Percentiles rank a stretch among this genome's conserved stretches.
These are phyloP conservation scores for Apogon talboti DNA, from an alignment of 2,797 vertebrate genomes.

Conservation along the genomic window DNA sequence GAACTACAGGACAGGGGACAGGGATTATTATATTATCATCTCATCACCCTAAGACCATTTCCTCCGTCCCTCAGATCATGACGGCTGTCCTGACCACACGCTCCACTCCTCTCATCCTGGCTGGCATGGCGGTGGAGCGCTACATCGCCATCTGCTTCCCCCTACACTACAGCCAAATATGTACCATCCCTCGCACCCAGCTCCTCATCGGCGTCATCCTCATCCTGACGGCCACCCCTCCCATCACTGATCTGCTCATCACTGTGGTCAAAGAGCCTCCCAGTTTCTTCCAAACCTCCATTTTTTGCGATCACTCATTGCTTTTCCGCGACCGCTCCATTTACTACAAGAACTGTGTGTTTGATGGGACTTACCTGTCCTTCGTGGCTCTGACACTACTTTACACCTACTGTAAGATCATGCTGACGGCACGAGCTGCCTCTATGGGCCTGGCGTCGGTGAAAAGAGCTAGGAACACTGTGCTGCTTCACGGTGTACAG, in stretches of 20 bases:
- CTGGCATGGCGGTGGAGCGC: slow-evolving; percentile 75
- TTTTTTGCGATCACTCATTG: slow-evolving; percentile 83
- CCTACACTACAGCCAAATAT: slow-evolving; percentile 78
- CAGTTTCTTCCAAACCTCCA: slow-evolving; percentile 62
- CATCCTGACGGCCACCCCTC: slow-evolving; percentile 66
- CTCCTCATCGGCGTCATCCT: slow-evolving; percentile 73
- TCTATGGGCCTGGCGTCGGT: slow-evolving; percentile 74
- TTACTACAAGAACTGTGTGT: slow-evolving; percentile 84
- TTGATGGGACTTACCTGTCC: slow-evolving; percentile 82
- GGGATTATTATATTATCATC: too few relatives aligned
- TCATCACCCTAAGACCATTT: too few relatives aligned
- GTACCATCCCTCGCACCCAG: slow-evolving; percentile 77
- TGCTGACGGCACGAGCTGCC: slow-evolving; percentile 77
- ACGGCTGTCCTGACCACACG: slow-evolving; percentile 43
- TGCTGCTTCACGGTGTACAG: slow-evolving; percentile 83
- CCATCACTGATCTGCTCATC: slow-evolving; percentile 81
- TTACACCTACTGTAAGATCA: slow-evolving; percentile 85
- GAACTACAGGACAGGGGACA: too few relatives aligned
- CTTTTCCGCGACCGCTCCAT: slow-evolving; percentile 79
- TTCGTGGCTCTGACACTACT: slow-evolving; percentile 80
- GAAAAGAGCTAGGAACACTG: slow-evolving; percentile 81
- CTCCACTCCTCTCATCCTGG: slow-evolving; percentile 76
- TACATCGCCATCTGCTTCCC: slow-evolving; percentile 84
- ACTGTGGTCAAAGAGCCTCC: slow-evolving; percentile 68
- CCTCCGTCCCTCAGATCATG: too few relatives aligned